phyloP scores from a whole-genome alignment of 2,797 vertebrate species.

The Paedocypris micromegethes region DNA sequence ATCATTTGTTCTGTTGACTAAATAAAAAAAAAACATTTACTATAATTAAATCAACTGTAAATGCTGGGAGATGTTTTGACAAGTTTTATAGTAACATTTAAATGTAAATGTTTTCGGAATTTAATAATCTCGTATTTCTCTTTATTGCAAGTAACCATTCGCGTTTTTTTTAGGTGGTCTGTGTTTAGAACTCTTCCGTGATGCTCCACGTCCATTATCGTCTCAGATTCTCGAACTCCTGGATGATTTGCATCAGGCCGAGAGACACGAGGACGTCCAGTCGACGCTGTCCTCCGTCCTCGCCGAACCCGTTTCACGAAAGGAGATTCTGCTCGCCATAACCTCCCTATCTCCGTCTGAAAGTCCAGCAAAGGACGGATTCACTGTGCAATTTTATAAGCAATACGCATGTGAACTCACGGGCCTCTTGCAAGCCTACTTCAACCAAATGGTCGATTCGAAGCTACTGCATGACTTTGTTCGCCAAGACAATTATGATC shows the following conservation, averaged over 20 bases:
- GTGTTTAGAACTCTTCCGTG: background rate
- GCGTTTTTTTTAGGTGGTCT: slow-evolving; percentile 1
- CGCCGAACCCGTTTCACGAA: slow-evolving; percentile 24
- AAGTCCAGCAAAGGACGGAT: slow-evolving; percentile 20
- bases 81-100: background rate
- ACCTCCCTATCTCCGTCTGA: slow-evolving; percentile 26
- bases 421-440: slow-evolving; percentile 36
- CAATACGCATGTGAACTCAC: slow-evolving; percentile 29
- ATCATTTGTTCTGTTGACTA: no score
- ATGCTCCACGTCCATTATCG: background rate
- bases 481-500: slow-evolving; percentile 16
- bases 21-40: no score
- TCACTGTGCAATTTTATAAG: slow-evolving; percentile 39
- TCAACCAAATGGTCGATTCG: slow-evolving; percentile 34
- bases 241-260: slow-evolving; percentile 27
- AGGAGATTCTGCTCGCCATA: slow-evolving; percentile 35
- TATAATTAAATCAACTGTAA: no score
- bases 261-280: slow-evolving; percentile 19
- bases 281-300: slow-evolving; percentile 11
- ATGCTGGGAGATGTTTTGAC: background rate
- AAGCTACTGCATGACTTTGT: background rate
- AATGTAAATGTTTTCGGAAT: no score
- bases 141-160: no score
- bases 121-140: no score
- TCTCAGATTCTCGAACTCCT: slow-evolving; percentile 27